phyloP scores from a whole-genome alignment of 1,140 invertebrate species.

The Zophobas atratus region DNA sequence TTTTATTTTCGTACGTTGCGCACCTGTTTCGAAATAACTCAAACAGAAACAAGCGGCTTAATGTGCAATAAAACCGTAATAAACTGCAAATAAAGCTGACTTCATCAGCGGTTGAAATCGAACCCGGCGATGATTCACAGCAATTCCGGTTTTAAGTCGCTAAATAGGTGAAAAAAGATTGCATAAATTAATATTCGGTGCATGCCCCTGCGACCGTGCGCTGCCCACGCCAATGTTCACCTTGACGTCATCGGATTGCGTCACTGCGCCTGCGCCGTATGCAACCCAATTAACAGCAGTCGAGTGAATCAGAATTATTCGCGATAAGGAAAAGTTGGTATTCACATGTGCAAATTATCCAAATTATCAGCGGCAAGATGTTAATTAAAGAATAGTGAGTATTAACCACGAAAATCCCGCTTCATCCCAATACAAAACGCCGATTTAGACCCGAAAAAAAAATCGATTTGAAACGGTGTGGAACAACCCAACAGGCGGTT shows the following conservation, averaged over 20 bases:
- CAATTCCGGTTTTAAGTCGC: no score
- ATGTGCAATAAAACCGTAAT: background rate
- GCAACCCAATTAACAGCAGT: constrained; percentile 50
- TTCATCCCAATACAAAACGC: background rate
- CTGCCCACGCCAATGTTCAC: constrained; percentile 14
- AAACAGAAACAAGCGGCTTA: background rate
- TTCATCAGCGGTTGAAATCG: background rate
- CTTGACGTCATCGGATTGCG: constrained; percentile 63
- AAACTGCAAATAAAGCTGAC: background rate
- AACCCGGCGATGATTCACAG: background rate
- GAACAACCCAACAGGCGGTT: background rate
- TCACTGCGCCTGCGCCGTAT: constrained; percentile 64
- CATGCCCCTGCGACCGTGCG: background rate
- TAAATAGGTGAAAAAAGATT: background rate
- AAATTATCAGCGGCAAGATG: constrained; percentile 61
- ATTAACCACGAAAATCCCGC: constrained; percentile 31
- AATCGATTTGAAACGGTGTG: constrained; percentile 14
- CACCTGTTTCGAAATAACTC: background rate
- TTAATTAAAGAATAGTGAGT: constrained; percentile 68
- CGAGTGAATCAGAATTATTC: constrained; percentile 54
- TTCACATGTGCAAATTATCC: constrained; percentile 62
- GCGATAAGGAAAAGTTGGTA: constrained; percentile 53
- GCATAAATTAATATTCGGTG: constrained; percentile 1
- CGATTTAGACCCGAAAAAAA: background rate
- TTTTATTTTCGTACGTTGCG: background rate